Evolutionary conservation across 2,888 invertebrate genomes (phyloP).

Genomic region (Zaprionus lineosus): DNA sequence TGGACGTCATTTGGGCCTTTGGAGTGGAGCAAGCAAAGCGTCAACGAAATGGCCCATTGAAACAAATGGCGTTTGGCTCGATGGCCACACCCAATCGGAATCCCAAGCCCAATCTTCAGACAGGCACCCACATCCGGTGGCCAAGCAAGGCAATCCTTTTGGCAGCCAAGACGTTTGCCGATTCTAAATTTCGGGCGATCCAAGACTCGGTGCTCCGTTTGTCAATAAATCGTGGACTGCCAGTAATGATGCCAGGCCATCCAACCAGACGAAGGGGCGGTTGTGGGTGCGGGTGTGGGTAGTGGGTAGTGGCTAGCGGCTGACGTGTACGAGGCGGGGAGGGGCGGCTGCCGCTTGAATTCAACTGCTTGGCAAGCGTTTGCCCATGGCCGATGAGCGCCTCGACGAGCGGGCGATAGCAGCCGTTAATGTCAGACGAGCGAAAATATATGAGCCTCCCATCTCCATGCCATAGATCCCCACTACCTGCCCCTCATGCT

Average conservation of each 20-base stretch:
- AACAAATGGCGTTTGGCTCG: conserved; percentile 64
- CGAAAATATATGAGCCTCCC: conserved; percentile 82
- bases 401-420: conserved; percentile 81
- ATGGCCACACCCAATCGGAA: conserved; percentile 61
- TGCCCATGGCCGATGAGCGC: conserved; percentile 50
- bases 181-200: conserved; percentile 74
- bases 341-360: no score
- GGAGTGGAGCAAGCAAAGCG: conserved; percentile 55
- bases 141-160: conserved; percentile 62
- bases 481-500: neutral
- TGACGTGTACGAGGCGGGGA: no score
- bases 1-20: conserved; percentile 54
- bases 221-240: conserved; percentile 83
- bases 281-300: neutral
- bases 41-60: conserved; percentile 70
- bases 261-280: neutral
- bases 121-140: conserved; percentile 1
- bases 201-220: conserved; percentile 55
- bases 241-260: conserved; percentile 73
- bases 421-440: conserved; percentile 83
- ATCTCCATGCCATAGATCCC: neutral
- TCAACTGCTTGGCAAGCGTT: conserved; percentile 55
- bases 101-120: neutral
- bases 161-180: conserved; percentile 71
- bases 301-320: no score